These are phyloP conservation scores for Sitta europaea DNA, from an alignment of 2,113 vertebrate genomes.

Conservation along the genomic window DNA sequence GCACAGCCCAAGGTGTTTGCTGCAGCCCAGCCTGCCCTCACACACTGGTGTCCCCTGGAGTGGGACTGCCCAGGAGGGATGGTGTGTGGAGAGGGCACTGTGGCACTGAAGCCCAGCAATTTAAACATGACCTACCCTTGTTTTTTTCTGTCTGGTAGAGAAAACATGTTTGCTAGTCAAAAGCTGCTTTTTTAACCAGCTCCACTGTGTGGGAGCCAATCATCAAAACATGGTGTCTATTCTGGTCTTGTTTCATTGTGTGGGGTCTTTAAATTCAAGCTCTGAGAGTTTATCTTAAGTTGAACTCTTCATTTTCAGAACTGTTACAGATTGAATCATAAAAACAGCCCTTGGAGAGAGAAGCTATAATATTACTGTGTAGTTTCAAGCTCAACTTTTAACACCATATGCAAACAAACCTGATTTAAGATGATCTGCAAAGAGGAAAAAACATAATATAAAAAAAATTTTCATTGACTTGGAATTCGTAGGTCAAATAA, in stretches of 20 bases:
- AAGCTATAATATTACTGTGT: not conserved
- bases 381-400: not conserved
- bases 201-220: not conserved
- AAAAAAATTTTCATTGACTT: conserved; percentile 29
- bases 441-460: not conserved
- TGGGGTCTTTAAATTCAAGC: not conserved
- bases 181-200: not conserved
- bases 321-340: not conserved
- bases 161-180: not conserved
- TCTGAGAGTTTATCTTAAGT: not conserved
- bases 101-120: not conserved
- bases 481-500: conserved; percentile 15
- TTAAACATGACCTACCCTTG: not conserved
- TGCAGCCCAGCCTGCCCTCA: not conserved
- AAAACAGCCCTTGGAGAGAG: not conserved
- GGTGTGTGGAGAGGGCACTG: fast-evolving
- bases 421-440: conserved; percentile 18
- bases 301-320: not conserved
- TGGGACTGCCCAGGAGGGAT: not conserved
- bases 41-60: fast-evolving
- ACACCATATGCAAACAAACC: not conserved
- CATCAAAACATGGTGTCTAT: not conserved
- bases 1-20: not conserved
- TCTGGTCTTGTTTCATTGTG: not conserved
- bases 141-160: not conserved